Evolutionary conservation across 1,140 invertebrate genomes (phyloP).

Genomic region (Chionoecetes opilio): DNA sequence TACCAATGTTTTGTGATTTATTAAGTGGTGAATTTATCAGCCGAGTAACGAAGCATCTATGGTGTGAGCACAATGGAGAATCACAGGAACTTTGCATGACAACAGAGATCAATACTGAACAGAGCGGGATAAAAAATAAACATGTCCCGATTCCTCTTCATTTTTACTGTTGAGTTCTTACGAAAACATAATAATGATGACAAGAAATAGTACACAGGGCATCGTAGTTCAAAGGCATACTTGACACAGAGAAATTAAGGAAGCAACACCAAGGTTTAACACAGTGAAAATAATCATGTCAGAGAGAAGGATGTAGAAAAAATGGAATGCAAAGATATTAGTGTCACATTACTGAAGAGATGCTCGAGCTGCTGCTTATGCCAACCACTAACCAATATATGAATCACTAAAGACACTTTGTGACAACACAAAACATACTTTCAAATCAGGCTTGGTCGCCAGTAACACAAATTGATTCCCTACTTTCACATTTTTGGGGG

Average conservation of each 20-base stretch:
- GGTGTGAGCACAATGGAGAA: constrained; percentile 62
- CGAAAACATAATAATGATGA: constrained; percentile 65
- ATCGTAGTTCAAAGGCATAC: constrained; percentile 55
- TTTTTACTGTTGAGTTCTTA: constrained; percentile 56
- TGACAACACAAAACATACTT: constrained; percentile 20
- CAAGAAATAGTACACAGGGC: constrained; percentile 64
- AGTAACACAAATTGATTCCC: neutral
- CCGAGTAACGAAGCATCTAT: constrained; percentile 49
- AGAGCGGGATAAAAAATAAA: constrained; percentile 62
- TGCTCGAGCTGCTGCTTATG: constrained; percentile 57
- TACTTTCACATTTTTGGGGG: neutral
- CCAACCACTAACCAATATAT: constrained; percentile 54
- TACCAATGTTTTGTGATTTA: constrained; percentile 44
- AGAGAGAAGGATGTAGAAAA: constrained; percentile 60
- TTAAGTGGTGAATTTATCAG: constrained; percentile 41
- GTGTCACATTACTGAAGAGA: constrained; percentile 30
- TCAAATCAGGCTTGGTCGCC: constrained; percentile 13
- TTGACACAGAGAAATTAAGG: constrained; percentile 57
- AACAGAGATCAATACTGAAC: constrained; percentile 68
- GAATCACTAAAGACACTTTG: constrained; percentile 45
- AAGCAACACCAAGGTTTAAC: constrained; percentile 56
- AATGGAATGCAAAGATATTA: constrained; percentile 77
- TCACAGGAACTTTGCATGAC: constrained; percentile 60
- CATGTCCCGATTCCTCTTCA: constrained; percentile 64
- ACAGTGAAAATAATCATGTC: constrained; percentile 55